Evolutionary conservation across 2,113 vertebrate species (phyloP), one percentile per base, ranked within the genome.

Genomic region (Regulus satrapa): DNA sequence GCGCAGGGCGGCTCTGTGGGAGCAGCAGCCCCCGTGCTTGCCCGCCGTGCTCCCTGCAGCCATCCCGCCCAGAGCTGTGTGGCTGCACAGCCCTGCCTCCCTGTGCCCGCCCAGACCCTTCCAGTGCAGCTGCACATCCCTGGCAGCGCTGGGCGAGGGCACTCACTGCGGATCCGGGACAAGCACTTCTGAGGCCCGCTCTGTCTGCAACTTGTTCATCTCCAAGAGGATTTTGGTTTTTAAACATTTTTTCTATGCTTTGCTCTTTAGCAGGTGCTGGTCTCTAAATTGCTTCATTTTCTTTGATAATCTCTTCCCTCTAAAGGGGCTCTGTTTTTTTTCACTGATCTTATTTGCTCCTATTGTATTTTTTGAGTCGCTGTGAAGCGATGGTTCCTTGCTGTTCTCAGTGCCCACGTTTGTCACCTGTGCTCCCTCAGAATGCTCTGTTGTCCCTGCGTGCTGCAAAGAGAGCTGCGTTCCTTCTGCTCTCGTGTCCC

Each of bases 101-200:
- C 29, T 26, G 25, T 61, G 31, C 69, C 41, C 17, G 0, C 26
- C 55, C 75, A 38, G 49, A 6, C 2, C 41, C 36, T 10, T 8
- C 6, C 9, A 1, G 2, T 18, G 67, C 62, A 26, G 11, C 8
- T 6, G 32, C 56, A 2, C 1, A 0, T 14, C 24, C 1, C 1
- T 10, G 45, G 61, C 5, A 34, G 1, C 45, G n/a, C 2, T 6
- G 12, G 32, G 64, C 56, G 51, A 21, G n/a, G 8, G 14, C 56
- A 31, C 0, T 32, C 43, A 5, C 5, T 74, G 51, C 28, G 10
- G 1, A 3, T 6, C 55, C 10, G 23, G 29, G 18, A 20, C 19
- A 1, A 19, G 38, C 19, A 26, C 3, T 45, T 59, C 40, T 51
- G 3, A 51, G 49, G 51, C 61, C 40, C 31, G 6, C 1, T 13